phyloP scores from a whole-genome alignment of 53 echinoderm and acorn worm genomes.

The Astropecten irregularis region DNA sequence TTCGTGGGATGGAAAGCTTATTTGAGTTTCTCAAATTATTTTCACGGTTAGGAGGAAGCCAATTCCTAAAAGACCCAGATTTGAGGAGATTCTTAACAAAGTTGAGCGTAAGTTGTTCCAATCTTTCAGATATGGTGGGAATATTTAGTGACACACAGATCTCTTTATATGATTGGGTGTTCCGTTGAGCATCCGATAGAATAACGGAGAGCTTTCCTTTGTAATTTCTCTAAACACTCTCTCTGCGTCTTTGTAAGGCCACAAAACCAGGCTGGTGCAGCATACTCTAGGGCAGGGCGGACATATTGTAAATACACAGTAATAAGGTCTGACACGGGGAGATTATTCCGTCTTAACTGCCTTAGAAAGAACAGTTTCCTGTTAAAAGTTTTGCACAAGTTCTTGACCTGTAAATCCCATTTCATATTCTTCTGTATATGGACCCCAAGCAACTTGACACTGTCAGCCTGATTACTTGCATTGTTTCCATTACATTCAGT shows the following conservation, averaged over 20 bases:
- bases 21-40: not conserved
- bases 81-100: not conserved
- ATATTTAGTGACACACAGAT: not conserved
- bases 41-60: conserved; percentile 8
- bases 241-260: not conserved
- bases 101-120: not conserved
- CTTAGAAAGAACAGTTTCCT: not conserved
- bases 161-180: not conserved
- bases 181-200: not conserved
- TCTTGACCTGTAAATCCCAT: not conserved
- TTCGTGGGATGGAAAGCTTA: not conserved
- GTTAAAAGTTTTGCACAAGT: not conserved
- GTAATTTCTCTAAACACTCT: no score
- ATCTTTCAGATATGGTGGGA: not conserved
- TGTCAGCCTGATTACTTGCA: conserved; percentile 4
- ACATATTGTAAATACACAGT: not conserved
- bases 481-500: no score
- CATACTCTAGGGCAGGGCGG: not conserved
- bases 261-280: conserved; percentile 2
- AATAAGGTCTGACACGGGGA: not conserved
- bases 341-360: not conserved
- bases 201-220: conserved; percentile 2
- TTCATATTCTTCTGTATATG: not conserved
- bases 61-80: not conserved
- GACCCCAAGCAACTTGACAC: not conserved